These are phyloP conservation scores for Drosophila algonquin DNA, from an alignment of 2,888 invertebrate genomes.

Conservation along the genomic window DNA sequence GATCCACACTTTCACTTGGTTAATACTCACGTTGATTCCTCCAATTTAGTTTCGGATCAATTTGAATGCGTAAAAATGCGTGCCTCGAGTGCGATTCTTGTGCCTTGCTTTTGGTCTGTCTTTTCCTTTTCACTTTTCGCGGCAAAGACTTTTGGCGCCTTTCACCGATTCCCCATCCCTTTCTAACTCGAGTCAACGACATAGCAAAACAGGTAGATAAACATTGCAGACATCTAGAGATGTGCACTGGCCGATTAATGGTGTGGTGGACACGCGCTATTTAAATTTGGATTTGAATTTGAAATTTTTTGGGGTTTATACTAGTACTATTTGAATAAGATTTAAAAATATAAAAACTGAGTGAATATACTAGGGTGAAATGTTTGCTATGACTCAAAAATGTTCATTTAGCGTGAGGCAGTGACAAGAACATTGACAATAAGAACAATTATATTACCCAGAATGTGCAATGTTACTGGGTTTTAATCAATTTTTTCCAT, in stretches of 20 bases:
- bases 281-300: slow-evolving; percentile 1
- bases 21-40: background rate
- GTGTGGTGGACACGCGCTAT: background rate
- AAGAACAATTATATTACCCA: no score
- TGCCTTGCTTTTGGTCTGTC: background rate
- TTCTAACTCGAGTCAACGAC: background rate
- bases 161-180: slow-evolving; percentile 8
- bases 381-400: background rate
- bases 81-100: background rate
- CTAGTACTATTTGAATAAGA: background rate
- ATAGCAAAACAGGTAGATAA: background rate
- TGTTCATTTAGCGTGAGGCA: background rate
- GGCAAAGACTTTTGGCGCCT: slow-evolving; percentile 18
- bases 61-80: background rate
- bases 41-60: background rate
- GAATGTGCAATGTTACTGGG: no score
- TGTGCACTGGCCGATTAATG: background rate
- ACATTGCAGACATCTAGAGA: background rate
- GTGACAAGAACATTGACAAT: no score
- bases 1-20: slow-evolving; percentile 2
- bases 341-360: background rate
- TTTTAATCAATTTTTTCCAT: no score
- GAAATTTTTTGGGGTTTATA: background rate
- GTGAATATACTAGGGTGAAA: background rate
- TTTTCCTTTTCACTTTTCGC: slow-evolving; percentile 7